Evolutionary conservation across 2,113 vertebrate genomes (phyloP).

Genomic region (Ameiurus melas): DNA sequence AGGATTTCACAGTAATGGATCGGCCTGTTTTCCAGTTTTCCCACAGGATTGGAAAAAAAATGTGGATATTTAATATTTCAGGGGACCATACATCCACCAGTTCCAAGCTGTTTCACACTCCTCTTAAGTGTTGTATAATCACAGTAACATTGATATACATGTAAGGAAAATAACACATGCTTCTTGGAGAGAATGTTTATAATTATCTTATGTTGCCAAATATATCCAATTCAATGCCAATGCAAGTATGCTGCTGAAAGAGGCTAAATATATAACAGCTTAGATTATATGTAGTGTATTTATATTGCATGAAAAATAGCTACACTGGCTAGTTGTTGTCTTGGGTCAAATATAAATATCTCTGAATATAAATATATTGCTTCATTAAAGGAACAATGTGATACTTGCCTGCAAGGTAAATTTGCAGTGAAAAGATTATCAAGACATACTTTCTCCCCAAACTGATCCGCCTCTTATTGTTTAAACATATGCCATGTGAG

Average conservation of each 20-base stretch:
- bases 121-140: slow-evolving; percentile 10
- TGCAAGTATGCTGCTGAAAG: not conserved
- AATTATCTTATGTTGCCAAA: not conserved
- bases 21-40: slow-evolving; percentile 6
- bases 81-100: not conserved
- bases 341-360: not conserved
- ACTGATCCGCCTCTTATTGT: not conserved
- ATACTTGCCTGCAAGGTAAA: not conserved
- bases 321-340: too few species aligned
- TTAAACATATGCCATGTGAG: not conserved
- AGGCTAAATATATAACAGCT: not conserved
- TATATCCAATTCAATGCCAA: not conserved
- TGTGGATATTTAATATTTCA: slow-evolving; percentile 18
- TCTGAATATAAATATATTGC: not conserved
- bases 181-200: not conserved
- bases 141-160: not conserved
- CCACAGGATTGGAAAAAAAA: slow-evolving; percentile 13
- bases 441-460: not conserved
- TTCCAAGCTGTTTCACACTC: slow-evolving; percentile 20
- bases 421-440: not conserved
- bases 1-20: slow-evolving; percentile 38
- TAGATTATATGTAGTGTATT: not conserved
- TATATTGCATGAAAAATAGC: not conserved
- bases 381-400: not conserved
- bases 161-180: not conserved